Base-by-base conservation (phyloP, 2,888 invertebrate genomes). In the Oscheius sp. region DNA sequence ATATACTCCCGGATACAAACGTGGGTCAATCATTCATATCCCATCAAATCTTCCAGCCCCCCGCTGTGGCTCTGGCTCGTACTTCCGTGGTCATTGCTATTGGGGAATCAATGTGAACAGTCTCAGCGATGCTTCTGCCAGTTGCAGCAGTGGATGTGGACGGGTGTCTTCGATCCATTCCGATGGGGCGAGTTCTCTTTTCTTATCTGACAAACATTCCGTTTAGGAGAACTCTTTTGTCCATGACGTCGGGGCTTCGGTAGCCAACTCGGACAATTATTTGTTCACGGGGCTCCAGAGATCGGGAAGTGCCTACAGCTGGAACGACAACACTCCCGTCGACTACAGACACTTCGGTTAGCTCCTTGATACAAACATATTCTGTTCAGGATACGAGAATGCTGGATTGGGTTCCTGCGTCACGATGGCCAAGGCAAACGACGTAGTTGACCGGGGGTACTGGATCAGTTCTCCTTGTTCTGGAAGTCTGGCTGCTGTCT, bases 21-120 rank as follows among this genome's bases (percentile, higher is more conserved):
- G 36, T 8, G 14, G 8, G 14, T 36, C 14, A 20, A 17, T 14
- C 12, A 14, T 41, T 20, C 14, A 41, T 12, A 20, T 12, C 41
- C 41, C 4, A 41, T 41, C 20, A 14, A 47, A 24, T 24, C 20
- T 2, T 22, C 5, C 12, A 47, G 47, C 24, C 20, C 47, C 47
- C 20, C 2, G 22, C 8, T 47, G 47, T 47, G 47, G 22, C 22
- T 24, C 24, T 6, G 6, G 28, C 50, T 33, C 32, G 17, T 54
- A 54, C 22, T 54, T 54, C 54, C 54, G 54, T 33, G 54, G 54
- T 17, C 33, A 54, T 32, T 54, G 54, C 54, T 54, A 54, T 24
- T 54, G 22, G 32, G 20, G 33, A 17, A 12, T 17, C 5, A 54
- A 32, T n/a, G 33, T 20, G 17, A 33, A 22, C 32, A 20, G 33